Evolutionary conservation across 1,140 invertebrate genomes (phyloP).

Genomic region (Ips typographus): DNA sequence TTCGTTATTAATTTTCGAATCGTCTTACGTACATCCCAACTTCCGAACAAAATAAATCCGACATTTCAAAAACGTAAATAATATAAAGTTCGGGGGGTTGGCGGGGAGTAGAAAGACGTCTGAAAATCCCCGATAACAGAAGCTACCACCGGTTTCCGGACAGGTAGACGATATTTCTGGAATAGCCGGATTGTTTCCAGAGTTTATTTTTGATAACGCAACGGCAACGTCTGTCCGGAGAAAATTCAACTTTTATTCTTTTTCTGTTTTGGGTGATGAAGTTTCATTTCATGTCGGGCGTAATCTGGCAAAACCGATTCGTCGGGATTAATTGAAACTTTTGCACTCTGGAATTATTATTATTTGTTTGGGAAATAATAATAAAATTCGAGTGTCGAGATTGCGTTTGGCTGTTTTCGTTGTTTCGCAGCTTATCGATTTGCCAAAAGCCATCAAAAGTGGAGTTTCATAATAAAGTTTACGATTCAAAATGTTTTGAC

Average conservation of each 20-base stretch:
- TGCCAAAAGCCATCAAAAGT: not conserved
- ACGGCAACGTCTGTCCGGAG: not conserved
- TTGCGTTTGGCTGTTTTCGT: too few species aligned
- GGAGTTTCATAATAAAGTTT: not conserved
- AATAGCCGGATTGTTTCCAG: conserved; percentile 27
- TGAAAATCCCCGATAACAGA: conserved; percentile 34
- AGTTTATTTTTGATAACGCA: conserved; percentile 30
- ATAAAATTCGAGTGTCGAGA: too few species aligned
- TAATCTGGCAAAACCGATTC: too few species aligned
- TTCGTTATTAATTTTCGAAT: conserved; percentile 36
- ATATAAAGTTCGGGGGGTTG: conserved; percentile 18
- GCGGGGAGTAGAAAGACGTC: conserved; percentile 6
- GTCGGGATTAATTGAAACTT: too few species aligned
- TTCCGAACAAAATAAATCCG: conserved; percentile 23
- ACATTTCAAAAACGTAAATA: conserved; percentile 33
- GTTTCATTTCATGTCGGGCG: too few species aligned
- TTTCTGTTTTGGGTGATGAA: too few species aligned
- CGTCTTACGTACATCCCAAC: conserved; percentile 30
- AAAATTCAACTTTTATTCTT: too few species aligned
- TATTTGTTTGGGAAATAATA: too few species aligned
- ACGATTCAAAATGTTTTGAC: not conserved
- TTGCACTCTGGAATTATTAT: too few species aligned
- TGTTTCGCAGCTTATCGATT: too few species aligned
- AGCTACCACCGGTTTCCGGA: conserved; percentile 14
- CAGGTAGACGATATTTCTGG: conserved; percentile 28